A percentile compares a stretch with the other conserved stretches of the same genome.
Evolutionary conservation across 2,113 vertebrate species (phyloP).

Genomic region (Amazona guildingii): DNA sequence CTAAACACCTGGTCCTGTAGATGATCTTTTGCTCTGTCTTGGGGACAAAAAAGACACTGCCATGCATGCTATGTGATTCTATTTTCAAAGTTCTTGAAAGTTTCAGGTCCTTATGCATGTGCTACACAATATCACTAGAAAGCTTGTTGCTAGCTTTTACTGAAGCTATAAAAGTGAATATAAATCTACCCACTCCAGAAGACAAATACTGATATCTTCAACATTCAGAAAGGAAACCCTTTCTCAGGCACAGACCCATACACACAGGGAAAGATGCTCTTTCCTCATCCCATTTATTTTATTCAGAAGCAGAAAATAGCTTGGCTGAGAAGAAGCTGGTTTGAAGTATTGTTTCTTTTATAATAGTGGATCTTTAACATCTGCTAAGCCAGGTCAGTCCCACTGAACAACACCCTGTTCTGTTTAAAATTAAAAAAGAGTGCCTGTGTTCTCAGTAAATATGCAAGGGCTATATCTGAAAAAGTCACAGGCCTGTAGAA

Average conservation of each 20-base stretch:
- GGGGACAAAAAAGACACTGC: background rate
- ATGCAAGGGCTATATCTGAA: background rate
- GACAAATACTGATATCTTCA: background rate
- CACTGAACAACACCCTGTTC: background rate
- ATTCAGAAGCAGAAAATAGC: background rate
- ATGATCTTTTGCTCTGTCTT: background rate
- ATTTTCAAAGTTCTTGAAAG: background rate
- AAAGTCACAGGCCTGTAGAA: background rate
- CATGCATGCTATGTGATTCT: background rate
- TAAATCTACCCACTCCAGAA: background rate
- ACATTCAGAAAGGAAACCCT: background rate
- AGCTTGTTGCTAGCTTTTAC: background rate
- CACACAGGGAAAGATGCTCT: background rate
- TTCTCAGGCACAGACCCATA: background rate
- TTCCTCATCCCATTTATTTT: background rate
- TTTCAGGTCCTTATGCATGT: background rate
- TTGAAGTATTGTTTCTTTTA: background rate
- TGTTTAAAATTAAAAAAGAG: background rate
- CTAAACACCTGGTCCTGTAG: background rate
- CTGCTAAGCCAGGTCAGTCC: background rate
- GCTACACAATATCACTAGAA: background rate
- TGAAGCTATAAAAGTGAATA: background rate
- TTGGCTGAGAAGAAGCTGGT: background rate
- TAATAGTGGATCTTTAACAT: background rate
- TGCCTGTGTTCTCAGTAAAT: background rate